Percentiles rank a stretch among this genome's conserved stretches.
phyloP scores from a whole-genome alignment of 2,113 vertebrate species.

The Alosa alosa region DNA sequence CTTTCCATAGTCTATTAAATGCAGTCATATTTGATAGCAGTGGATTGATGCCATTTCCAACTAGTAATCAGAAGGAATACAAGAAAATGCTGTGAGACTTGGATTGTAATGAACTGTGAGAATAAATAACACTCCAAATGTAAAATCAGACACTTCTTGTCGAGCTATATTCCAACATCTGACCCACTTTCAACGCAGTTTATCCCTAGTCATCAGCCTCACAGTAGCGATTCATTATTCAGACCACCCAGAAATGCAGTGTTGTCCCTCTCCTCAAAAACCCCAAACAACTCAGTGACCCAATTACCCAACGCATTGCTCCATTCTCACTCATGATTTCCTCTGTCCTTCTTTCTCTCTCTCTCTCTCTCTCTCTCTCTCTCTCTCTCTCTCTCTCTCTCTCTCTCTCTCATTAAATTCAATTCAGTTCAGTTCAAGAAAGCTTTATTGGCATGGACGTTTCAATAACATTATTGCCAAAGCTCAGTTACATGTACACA shows the following conservation, averaged over 20 bases:
- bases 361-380: conserved; percentile 4
- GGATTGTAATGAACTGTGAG: background rate
- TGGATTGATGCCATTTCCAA: no score
- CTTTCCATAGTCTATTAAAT: no score
- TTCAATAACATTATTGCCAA: no score
- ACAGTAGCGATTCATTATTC: conserved; percentile 11
- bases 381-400: background rate
- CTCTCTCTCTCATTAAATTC: background rate
- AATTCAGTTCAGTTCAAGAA: no score
- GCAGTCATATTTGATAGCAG: no score
- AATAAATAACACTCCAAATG: background rate
- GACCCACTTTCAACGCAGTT: background rate
- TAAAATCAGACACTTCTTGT: conserved; percentile 6
- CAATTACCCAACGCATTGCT: background rate
- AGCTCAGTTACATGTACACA: no score
- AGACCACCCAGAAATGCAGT: background rate
- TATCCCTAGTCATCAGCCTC: background rate
- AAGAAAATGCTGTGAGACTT: background rate
- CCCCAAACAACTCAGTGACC: conserved; percentile 9
- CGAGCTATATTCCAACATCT: background rate
- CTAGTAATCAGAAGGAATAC: no score
- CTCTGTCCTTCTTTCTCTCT: background rate
- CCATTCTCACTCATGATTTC: background rate
- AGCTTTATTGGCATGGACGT: no score
- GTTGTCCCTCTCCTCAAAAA: background rate